Base-by-base conservation (phyloP, 2,113 vertebrate genomes). In the Gallinago media region DNA sequence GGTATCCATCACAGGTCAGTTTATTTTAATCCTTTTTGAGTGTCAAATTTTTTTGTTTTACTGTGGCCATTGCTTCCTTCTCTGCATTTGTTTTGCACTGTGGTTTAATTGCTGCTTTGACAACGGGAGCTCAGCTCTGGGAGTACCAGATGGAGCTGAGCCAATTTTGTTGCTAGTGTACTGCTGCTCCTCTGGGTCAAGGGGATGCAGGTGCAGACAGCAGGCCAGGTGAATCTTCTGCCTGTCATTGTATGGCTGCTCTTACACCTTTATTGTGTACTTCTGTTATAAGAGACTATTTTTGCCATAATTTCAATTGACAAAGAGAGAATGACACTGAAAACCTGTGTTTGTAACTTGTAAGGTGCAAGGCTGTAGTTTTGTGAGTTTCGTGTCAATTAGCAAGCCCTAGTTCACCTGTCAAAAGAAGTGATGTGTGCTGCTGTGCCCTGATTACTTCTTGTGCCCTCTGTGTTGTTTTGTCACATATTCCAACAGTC, bases 21-120 rank as follows among this genome's bases (percentile, higher is more conserved):
- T 49, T 4, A 0, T 38, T 67, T 44, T 72, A 34, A 8, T 66
- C 12, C 10, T 5, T 65, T 68, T 2, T 55, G 44, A 27, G 27
- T 34, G 19, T 23, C 13, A 9, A 3, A 8, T 49, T 85, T 3
- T 54, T 63, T 25, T 79, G 12, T 32, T 59, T 40, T n/a, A 29
- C 0, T 0, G 29, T 27, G 70, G 32, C 81, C 0, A 0, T 59
- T 56, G 38, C 85, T 82, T n/a, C 46, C 73, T 40, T 31, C 56
- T 16, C 2, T 4, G 25, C 0, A 8, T 88, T 86, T 96, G 93
- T 92, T 87, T 71, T 63, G 80, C 50, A 2, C 65, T 29, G 70
- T 36, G 89, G 8, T 75, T 91, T 44, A 31, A 27, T 36, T 56
- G 94, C 92, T 95, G 85, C 95, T 89, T 23, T 94, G 94, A n/a